Base-by-base conservation (phyloP, 2,888 invertebrate genomes). In the Rhogogaster chlorosoma region DNA sequence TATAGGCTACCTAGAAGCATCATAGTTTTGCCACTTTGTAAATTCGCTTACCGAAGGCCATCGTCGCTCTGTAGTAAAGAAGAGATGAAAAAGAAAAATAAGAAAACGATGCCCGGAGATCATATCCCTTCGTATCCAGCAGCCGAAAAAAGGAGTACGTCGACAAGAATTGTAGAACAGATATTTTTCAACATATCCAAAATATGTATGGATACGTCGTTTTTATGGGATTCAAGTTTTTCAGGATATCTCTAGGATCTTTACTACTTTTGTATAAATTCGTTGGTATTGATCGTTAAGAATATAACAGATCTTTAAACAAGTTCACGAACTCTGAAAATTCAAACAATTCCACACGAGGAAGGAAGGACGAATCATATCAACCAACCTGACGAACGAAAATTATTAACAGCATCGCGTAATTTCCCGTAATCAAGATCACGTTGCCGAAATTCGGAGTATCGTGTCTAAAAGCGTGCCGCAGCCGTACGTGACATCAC, bases 401-500 rank as follows among this genome's bases (percentile, higher is more conserved):
- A 26, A 26, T 61, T 26, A 1, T 12, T 9, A 22, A 61, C 61
- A n/a, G 22, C 26, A 22, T 26, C 26, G 61, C 61, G 61, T n/a
- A 53, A 61, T 29, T 61, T 9, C 10, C 61, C 26, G 26, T 61
- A 61, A 61, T 61, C 26, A 61, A 61, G 3, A 22, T 61, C 26
- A 61, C 61, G 26, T 29, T 61, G 26, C 22, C 22, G 3, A 26
- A 61, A 61, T 61, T 61, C 26, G 1, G 61, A 26, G 22, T 61
- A 61, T 26, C 61, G 61, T 61, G 61, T 61, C 61, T 22, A 26
- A 22, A 61, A 61, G 61, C 61, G 61, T 61, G 61, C 26, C 61
- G 61, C 61, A 61, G 61, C 61, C 61, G 61, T 61, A 61, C 10
- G 61, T 61, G 61, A 61, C 22, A 22, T 61, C 61, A 61, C 61